phyloP scores from a whole-genome alignment of 2,797 vertebrate species.

The Denticeps clupeoides region DNA sequence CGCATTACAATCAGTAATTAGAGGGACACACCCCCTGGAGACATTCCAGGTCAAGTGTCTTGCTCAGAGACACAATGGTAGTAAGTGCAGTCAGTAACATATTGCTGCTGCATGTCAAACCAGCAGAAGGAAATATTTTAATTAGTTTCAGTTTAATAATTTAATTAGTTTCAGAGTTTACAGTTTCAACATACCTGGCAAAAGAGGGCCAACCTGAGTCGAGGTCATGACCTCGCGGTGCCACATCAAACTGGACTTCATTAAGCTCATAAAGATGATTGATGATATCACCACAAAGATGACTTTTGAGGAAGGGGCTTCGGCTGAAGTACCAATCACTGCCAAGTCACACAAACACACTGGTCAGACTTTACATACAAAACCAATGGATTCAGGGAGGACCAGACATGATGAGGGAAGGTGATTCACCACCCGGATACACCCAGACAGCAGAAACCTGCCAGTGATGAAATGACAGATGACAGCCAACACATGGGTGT shows the following conservation, averaged over 20 bases:
- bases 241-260: slow-evolving; percentile 87
- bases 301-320: slow-evolving; percentile 83
- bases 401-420: too few species aligned
- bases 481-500: too few species aligned
- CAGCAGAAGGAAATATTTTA: not conserved
- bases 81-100: not conserved
- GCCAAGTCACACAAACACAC: not conserved
- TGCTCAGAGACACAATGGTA: too few species aligned
- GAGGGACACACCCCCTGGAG: too few species aligned
- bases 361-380: too few species aligned
- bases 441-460: not conserved
- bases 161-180: too few species aligned
- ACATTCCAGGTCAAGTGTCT: too few species aligned
- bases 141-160: not conserved
- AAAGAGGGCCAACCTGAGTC: slow-evolving; percentile 90
- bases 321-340: slow-evolving; percentile 93
- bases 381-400: not conserved
- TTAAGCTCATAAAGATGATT: slow-evolving; percentile 88
- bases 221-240: slow-evolving; percentile 83
- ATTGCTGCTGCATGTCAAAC: not conserved
- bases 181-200: slow-evolving; percentile 65
- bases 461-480: slow-evolving; percentile 2
- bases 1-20: too few species aligned
- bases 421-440: not conserved
- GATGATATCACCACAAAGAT: slow-evolving; percentile 78